Conservation (phyloP, 2,113 vertebrate genomes). For the Gambusia holbrooki region DNA sequence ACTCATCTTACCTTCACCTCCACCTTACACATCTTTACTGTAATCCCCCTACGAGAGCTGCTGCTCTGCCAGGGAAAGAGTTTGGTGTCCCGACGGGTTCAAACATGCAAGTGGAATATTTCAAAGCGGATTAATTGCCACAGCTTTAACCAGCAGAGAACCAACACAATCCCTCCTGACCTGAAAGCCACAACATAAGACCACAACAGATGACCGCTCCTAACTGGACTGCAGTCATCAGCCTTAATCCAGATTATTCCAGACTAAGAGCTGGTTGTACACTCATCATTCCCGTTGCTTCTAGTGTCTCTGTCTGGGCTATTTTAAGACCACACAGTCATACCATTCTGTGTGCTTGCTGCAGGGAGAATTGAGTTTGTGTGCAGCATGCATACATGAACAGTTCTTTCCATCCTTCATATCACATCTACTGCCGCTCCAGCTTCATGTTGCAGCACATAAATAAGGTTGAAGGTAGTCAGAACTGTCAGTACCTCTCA, state of each 20-base stretch:
- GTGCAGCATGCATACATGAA: neutral
- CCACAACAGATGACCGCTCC: slow-evolving; percentile 5
- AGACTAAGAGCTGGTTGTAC: slow-evolving; percentile 20
- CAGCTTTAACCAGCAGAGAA: neutral
- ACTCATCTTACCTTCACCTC: neutral
- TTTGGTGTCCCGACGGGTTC: neutral
- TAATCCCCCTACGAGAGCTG: neutral
- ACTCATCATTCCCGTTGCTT: slow-evolving; percentile 12
- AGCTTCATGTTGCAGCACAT: neutral
- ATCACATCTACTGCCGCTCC: slow-evolving; percentile 1
- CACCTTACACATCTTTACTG: slow-evolving; percentile 10
- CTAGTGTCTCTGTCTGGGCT: slow-evolving; percentile 41
- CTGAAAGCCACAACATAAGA: slow-evolving; percentile 7
- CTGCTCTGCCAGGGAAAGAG: neutral
- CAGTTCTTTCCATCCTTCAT: neutral
- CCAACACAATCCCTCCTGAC: neutral
- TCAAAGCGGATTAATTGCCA: neutral
- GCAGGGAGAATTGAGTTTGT: slow-evolving; percentile 11
- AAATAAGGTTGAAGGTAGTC: neutral
- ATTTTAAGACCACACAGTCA: slow-evolving; percentile 55
- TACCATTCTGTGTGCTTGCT: neutral
- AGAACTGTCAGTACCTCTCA: slow-evolving; percentile 1
- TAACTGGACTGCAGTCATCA: slow-evolving; percentile 16
- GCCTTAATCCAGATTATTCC: slow-evolving; percentile 59
- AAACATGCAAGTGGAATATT: slow-evolving; percentile 19